A percentile compares a stretch with the other conserved stretches of the same genome.
These are phyloP conservation scores for Mesitornis unicolor DNA, from an alignment of 2,113 vertebrate genomes.

Conservation along the genomic window DNA sequence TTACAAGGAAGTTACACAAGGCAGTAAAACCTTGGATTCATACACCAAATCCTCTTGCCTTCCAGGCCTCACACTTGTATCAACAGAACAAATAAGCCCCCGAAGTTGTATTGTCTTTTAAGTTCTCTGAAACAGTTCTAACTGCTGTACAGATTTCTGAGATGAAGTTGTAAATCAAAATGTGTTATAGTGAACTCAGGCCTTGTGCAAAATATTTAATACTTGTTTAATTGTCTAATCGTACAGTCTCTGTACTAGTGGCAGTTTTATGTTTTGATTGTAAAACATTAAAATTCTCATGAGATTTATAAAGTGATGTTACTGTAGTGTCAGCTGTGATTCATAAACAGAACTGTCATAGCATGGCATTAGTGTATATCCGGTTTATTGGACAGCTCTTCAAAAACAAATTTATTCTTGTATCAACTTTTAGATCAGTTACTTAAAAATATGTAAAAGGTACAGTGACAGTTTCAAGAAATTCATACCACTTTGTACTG, in stretches of 20 bases:
- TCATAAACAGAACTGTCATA: constrained; percentile 28
- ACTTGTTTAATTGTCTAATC: constrained; percentile 46
- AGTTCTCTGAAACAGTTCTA: constrained; percentile 10
- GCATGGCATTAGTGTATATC: constrained; percentile 58
- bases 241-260: constrained; percentile 49
- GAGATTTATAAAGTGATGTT: constrained; percentile 38
- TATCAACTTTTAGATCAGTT: constrained; percentile 72
- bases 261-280: constrained; percentile 46
- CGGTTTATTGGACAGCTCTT: constrained; percentile 26
- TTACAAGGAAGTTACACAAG: not conserved
- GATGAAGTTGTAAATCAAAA: constrained; percentile 51
- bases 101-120: not conserved
- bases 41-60: not conserved
- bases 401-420: constrained; percentile 77
- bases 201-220: constrained; percentile 62
- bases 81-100: not conserved
- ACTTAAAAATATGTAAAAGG: constrained; percentile 70
- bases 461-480: constrained; percentile 69
- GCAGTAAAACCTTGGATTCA: not conserved
- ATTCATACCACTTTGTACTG: constrained; percentile 76
- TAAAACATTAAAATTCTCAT: constrained; percentile 38
- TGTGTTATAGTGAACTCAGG: constrained; percentile 62
- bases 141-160: constrained; percentile 53
- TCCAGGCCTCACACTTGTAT: not conserved
- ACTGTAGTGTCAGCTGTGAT: constrained; percentile 42